Evolutionary conservation across 2,113 vertebrate genomes (phyloP).

Genomic region (Tichodroma muraria): DNA sequence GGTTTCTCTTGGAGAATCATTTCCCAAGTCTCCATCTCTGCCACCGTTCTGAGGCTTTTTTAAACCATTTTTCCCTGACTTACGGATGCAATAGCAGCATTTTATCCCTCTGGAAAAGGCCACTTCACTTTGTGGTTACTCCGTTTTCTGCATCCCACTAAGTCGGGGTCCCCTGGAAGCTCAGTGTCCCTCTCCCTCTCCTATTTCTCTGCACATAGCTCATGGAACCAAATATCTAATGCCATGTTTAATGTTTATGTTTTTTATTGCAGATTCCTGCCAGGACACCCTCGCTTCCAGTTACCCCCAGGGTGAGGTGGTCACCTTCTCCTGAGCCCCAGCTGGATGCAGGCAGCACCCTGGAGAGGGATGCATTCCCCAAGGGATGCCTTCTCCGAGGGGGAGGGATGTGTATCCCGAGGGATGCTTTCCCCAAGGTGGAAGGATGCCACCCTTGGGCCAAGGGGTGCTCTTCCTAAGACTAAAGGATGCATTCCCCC

Average conservation of each 20-base stretch:
- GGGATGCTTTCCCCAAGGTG: fast-evolving
- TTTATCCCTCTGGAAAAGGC: not conserved
- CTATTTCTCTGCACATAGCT: not conserved
- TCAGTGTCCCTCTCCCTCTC: not conserved
- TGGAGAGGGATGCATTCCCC: not conserved
- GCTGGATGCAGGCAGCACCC: conserved; percentile 27
- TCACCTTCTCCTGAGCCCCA: conserved; percentile 73
- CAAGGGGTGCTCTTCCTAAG: not conserved
- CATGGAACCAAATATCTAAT: not conserved
- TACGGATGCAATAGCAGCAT: not conserved
- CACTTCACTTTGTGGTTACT: not conserved
- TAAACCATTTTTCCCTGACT: not conserved
- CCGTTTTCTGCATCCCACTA: not conserved
- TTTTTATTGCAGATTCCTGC: conserved; percentile 72
- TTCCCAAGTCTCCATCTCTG: not conserved
- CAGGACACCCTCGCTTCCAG: conserved; percentile 70
- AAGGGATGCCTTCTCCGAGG: not conserved
- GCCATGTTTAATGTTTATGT: conserved; percentile 41
- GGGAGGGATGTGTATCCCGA: not conserved
- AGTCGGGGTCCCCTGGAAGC: not conserved
- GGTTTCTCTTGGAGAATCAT: not conserved
- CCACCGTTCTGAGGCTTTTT: not conserved
- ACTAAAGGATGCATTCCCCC: not conserved
- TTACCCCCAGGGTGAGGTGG: conserved; percentile 70
- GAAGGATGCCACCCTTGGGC: not conserved